phyloP scores from a whole-genome alignment of 2,797 vertebrate species.

The Ceryle rudis region DNA sequence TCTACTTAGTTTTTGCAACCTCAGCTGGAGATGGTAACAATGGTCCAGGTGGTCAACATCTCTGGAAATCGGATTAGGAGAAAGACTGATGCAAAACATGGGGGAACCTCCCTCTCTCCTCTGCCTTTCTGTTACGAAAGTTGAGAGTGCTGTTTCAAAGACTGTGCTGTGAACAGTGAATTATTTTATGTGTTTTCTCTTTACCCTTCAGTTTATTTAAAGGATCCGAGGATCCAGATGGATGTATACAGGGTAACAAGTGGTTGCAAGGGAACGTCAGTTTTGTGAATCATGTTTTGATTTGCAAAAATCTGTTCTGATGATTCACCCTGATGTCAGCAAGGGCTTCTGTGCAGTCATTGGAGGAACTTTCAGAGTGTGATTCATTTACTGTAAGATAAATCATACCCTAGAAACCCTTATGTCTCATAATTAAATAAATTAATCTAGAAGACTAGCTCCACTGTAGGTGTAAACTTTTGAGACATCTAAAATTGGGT shows the following conservation, averaged over 20 bases:
- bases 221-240: background rate
- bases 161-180: rapidly evolving
- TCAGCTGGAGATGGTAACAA: background rate
- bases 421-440: background rate
- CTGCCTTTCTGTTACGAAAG: background rate
- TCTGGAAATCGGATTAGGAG: background rate
- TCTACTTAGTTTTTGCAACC: background rate
- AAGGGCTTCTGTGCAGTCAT: background rate
- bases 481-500: background rate
- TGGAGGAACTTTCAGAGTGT: background rate
- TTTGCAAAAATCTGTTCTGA: background rate
- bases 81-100: background rate
- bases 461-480: background rate
- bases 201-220: background rate
- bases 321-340: conserved; percentile 15
- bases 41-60: background rate
- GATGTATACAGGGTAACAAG: background rate
- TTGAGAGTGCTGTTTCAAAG: background rate
- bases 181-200: background rate
- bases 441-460: background rate
- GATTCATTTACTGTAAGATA: conserved; percentile 17
- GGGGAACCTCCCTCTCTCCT: background rate
- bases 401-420: conserved; percentile 21
- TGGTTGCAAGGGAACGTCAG: background rate
- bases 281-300: conserved; percentile 7